These are phyloP conservation scores for Mesodorylaimus sp. DNA, from an alignment of 2,888 invertebrate species.

Conservation along the genomic window DNA sequence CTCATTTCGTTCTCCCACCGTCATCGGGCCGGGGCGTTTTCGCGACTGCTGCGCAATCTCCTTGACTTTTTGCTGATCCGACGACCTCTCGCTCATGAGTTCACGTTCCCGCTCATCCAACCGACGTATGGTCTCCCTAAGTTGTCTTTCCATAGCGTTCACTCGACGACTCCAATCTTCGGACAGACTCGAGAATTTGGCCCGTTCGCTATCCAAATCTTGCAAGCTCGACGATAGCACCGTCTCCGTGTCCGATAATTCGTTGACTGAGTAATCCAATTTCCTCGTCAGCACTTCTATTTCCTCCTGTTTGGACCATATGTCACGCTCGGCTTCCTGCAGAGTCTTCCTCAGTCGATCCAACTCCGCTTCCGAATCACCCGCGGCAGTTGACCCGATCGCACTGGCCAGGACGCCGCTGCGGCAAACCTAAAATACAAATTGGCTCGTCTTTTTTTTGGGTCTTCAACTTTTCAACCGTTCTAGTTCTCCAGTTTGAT, in stretches of 20 bases:
- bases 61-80: neutral
- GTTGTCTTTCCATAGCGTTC: neutral
- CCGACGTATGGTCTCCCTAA: neutral
- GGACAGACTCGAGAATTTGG: neutral
- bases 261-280: conserved; percentile 4
- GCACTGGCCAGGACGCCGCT: neutral
- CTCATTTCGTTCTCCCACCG: neutral
- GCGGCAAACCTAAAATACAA: neutral
- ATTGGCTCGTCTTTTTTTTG: too few species aligned
- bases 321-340: conserved; percentile 5
- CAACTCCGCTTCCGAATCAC: neutral
- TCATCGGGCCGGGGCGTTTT: neutral
- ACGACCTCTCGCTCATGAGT: neutral
- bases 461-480: too few species aligned
- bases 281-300: conserved; percentile 3
- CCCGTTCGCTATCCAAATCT: conserved; percentile 3
- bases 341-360: neutral
- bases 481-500: too few species aligned
- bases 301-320: conserved; percentile 6
- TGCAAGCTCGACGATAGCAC: conserved; percentile 5
- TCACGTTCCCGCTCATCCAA: conserved; percentile 3
- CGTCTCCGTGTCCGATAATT: conserved; percentile 6
- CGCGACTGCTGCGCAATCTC: neutral
- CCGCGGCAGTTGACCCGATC: neutral
- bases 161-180: conserved; percentile 4